Evolutionary conservation across 2,888 invertebrate genomes (phyloP).

Genomic region (Hydrotaea diabolus): DNA sequence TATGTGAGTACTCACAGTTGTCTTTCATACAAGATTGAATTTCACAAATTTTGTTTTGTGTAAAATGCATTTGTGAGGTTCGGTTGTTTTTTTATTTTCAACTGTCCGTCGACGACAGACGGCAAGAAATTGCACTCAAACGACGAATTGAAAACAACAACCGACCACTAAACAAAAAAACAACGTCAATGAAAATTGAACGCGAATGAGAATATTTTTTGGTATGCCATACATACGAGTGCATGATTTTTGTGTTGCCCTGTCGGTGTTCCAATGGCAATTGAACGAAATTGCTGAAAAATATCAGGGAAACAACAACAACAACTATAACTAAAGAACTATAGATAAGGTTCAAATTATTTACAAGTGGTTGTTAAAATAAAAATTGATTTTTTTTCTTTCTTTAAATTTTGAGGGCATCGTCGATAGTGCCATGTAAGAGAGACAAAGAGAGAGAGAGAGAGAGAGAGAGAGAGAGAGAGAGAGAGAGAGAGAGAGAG

Average conservation of each 20-base stretch:
- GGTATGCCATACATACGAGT: constrained; percentile 25
- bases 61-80: constrained; percentile 9
- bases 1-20: background rate
- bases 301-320: background rate
- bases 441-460: too few species aligned
- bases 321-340: constrained; percentile 6
- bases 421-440: constrained; percentile 11
- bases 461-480: too few species aligned
- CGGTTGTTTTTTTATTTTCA: background rate
- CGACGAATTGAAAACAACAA: constrained; percentile 14
- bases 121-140: constrained; percentile 23
- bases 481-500: too few species aligned
- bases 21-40: constrained; percentile 53
- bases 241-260: constrained; percentile 14
- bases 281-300: constrained; percentile 36
- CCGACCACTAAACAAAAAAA: background rate
- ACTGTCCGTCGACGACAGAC: background rate
- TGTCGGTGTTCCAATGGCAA: constrained; percentile 22
- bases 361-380: constrained; percentile 34
- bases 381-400: constrained; percentile 15
- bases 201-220: constrained; percentile 38
- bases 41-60: constrained; percentile 58
- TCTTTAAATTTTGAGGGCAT: constrained; percentile 23
- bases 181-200: constrained; percentile 38
- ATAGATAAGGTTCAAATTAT: constrained; percentile 37